Base-by-base conservation (phyloP, 2,113 vertebrate species). In the Sarotherodon lohbergeri region DNA sequence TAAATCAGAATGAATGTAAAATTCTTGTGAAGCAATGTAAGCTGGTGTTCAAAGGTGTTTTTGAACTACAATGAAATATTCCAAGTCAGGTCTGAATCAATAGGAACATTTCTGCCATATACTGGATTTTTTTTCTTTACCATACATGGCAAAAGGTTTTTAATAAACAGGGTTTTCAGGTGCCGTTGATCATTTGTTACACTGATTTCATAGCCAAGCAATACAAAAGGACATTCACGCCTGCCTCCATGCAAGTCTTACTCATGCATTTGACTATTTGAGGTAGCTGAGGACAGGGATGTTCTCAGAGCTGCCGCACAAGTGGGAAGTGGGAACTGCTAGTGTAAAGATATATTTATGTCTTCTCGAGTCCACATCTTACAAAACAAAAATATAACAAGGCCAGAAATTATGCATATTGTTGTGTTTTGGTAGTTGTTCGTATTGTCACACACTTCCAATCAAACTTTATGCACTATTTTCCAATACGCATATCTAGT, bases 231-330 rank as follows among this genome's bases (percentile, higher is more conserved):
- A 80, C 48, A 81, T 63, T 83, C 80, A 76, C 56, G 80, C 59
- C 82, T 91, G 27, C 27, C 46, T 55, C 82, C 87, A 57, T 68
- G 83, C 41, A 80, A 54, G 57, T 89, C 83, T 91, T 94, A 84
- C 82, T 91, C 84, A 89, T 84, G 87, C 73, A 5, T 48, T 39
- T 81, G 82, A 86, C 78, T 85, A 88, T 88, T 85, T 92, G 68
- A 73, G 84, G 88, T 89, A 76, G 50, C 73, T 6, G 29, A 57
- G 50, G 55, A 94, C 88, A 86, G 89, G 83, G 81, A 82, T 86
- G 81, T 52, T 71, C 80, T 91, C 88, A 88, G 24, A 78, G 27
- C 73, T 52, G 17, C 73, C 22, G 9, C 83, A 89, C 39, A 88
- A 87, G 91, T 92, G 90, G 84, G 84, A 89, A 86, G 82, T 68